Conservation (phyloP, 1,140 invertebrate genomes). For the Carposina sasakii region DNA sequence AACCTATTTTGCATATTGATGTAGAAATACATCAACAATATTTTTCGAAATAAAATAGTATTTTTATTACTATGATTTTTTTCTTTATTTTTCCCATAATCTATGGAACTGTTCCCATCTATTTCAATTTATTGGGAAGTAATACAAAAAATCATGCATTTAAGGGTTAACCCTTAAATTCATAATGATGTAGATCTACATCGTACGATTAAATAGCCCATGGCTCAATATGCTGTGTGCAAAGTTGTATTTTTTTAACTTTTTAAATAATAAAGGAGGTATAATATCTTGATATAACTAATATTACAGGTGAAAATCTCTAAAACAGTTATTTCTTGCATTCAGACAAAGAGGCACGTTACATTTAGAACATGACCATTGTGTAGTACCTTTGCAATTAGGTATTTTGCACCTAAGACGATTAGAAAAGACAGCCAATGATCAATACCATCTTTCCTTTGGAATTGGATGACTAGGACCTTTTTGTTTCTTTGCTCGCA, state of each 20-base stretch:
- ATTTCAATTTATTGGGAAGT: conserved; percentile 23
- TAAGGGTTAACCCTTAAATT: conserved; percentile 31
- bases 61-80: too few species aligned
- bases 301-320: conserved; percentile 39
- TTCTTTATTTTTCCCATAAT: too few species aligned
- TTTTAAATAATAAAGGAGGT: conserved; percentile 29
- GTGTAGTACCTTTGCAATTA: conserved; percentile 36
- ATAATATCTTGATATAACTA: too few species aligned
- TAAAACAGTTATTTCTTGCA: conserved; percentile 34
- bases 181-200: conserved; percentile 30
- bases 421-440: too few species aligned
- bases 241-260: conserved; percentile 28
- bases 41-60: conserved; percentile 21
- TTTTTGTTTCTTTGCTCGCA: conserved; percentile 33
- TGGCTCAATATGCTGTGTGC: too few species aligned
- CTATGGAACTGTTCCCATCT: conserved; percentile 22
- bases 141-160: too few species aligned
- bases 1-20: too few species aligned
- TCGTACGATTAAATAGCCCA: too few species aligned
- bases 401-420: conserved; percentile 21
- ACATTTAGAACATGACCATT: conserved; percentile 31
- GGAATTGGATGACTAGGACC: conserved; percentile 29
- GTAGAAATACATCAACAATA: conserved; percentile 30
- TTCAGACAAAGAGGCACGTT: conserved; percentile 33
- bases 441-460: conserved; percentile 29